Percentiles rank a stretch among this genome's conserved stretches.
phyloP scores from a whole-genome alignment of 2,113 vertebrate species.

The Corynorhinus townsendii region DNA sequence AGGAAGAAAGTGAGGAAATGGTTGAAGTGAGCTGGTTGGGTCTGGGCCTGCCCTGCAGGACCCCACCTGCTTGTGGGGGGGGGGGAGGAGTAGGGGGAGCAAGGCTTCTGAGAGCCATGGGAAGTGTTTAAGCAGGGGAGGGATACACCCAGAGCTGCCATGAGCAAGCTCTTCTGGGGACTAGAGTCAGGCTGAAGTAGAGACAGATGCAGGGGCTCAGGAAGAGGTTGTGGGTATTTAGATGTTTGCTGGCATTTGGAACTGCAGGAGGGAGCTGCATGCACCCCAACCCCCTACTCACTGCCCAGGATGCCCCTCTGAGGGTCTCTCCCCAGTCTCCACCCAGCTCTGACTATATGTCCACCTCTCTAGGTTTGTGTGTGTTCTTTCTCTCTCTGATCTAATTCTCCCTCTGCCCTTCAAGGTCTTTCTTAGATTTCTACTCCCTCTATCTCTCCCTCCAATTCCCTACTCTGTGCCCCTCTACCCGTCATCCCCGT shows the following conservation, averaged over 20 bases:
- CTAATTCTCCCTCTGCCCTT: background rate
- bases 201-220: background rate
- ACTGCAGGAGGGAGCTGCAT: background rate
- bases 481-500: background rate
- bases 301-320: background rate
- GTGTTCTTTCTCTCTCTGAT: background rate
- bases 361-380: background rate
- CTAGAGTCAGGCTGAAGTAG: background rate
- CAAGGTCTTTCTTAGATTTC: background rate
- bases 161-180: background rate
- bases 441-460: background rate
- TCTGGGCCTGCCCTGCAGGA: background rate
- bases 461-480: background rate
- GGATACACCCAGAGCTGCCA: rapidly evolving
- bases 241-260: background rate
- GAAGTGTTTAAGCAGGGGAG: background rate
- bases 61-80: background rate
- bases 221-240: background rate
- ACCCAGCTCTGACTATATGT: background rate
- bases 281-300: background rate
- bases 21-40: background rate
- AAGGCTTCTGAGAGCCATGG: background rate
- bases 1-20: background rate
- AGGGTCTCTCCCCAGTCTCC: background rate
- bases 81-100: too few relatives aligned